phyloP scores from a whole-genome alignment of 2,113 vertebrate genomes.

The Psilopsiagon aymara region DNA sequence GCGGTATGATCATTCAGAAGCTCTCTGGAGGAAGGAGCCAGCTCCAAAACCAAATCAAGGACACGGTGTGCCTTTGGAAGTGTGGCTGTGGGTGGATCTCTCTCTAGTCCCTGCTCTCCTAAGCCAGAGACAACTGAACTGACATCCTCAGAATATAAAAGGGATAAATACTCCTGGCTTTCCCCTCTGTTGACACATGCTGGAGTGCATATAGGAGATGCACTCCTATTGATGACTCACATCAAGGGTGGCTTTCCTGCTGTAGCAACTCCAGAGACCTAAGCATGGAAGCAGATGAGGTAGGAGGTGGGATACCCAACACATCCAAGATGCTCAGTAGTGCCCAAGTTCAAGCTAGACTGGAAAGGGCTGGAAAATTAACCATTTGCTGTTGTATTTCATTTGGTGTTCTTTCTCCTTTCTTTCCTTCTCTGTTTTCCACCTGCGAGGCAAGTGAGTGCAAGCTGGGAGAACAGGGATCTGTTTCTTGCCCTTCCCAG shows the following conservation, averaged over 20 bases:
- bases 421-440: neutral
- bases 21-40: neutral
- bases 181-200: neutral
- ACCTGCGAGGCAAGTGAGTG: neutral
- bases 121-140: neutral
- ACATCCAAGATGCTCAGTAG: neutral
- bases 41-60: neutral
- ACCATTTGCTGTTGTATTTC: neutral
- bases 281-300: fast-evolving
- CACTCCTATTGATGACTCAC: neutral
- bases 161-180: neutral
- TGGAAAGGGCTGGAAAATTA: neutral
- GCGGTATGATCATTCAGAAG: neutral
- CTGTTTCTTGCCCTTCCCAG: neutral
- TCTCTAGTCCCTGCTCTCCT: neutral
- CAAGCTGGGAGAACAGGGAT: neutral
- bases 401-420: neutral
- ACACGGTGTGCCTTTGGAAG: neutral
- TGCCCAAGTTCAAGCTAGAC: neutral
- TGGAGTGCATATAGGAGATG: neutral
- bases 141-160: neutral
- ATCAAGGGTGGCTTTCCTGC: neutral
- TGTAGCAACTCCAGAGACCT: neutral
- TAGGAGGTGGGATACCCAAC: neutral
- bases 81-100: neutral